These are phyloP conservation scores for Galemys pyrenaicus DNA, from an alignment of 2,113 vertebrate species.

Conservation along the genomic window DNA sequence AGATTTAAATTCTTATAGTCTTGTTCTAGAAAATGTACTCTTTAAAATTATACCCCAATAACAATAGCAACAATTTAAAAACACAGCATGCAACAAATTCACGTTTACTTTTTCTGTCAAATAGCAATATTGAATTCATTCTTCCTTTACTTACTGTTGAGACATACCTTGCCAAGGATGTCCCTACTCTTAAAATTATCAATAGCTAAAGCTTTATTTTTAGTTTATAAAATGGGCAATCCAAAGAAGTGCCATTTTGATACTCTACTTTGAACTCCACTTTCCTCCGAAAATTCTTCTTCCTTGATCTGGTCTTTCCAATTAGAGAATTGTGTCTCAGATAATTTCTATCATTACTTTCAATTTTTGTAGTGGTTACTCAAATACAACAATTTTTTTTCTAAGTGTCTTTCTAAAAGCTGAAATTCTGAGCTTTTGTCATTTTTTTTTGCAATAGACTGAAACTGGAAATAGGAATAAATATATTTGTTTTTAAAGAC, in stretches of 20 bases:
- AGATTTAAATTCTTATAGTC: neutral
- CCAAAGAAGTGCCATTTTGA: neutral
- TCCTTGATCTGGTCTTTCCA: neutral
- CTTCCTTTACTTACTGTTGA: neutral
- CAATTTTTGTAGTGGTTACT: neutral
- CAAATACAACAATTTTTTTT: neutral
- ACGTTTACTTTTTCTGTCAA: neutral
- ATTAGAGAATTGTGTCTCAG: neutral
- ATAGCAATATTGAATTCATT: neutral
- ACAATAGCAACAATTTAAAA: neutral
- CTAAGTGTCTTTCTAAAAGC: neutral
- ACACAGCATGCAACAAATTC: neutral
- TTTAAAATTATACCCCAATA: neutral
- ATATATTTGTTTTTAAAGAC: neutral
- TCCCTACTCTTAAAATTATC: neutral
- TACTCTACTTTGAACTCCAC: neutral
- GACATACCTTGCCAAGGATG: neutral
- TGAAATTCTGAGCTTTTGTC: neutral
- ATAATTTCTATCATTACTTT: neutral
- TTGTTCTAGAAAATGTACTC: neutral
- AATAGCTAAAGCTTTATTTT: neutral
- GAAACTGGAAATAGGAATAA: neutral
- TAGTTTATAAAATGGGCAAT: neutral
- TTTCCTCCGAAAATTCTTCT: neutral
- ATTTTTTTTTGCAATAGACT: neutral